Conservation (phyloP, 2,113 vertebrate genomes). For the Rhodinocichla rosea region DNA sequence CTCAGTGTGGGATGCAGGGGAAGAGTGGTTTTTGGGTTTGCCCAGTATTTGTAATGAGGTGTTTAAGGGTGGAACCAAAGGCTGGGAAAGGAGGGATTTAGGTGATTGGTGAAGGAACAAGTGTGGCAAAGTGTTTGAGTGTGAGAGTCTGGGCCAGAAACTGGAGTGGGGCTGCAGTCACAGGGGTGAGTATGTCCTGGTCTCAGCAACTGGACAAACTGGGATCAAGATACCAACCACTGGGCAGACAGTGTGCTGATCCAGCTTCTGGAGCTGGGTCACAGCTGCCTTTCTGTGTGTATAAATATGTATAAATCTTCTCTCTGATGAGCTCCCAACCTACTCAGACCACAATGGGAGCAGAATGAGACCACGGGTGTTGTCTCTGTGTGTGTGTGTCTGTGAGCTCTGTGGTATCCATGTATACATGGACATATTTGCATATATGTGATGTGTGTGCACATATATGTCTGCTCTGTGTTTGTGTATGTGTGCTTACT, state of each 20-base stretch:
- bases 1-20: background rate
- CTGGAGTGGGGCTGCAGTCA: background rate
- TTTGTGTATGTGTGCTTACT: background rate
- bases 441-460: background rate
- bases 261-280: background rate
- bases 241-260: background rate
- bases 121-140: background rate
- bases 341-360: background rate
- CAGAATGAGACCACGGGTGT: background rate
- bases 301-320: background rate
- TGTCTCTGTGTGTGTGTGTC: background rate
- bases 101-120: background rate
- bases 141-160: background rate
- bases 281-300: rapidly evolving
- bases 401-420: background rate
- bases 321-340: background rate
- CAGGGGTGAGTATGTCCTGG: background rate
- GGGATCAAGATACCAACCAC: background rate
- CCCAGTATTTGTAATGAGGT: background rate
- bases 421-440: rapidly evolving
- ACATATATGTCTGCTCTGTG: rapidly evolving
- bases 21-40: background rate
- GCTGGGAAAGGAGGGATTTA: background rate
- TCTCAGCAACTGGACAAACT: background rate
- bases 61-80: background rate